Conservation (phyloP, 2,113 vertebrate genomes). For the Plotosus lineatus region DNA sequence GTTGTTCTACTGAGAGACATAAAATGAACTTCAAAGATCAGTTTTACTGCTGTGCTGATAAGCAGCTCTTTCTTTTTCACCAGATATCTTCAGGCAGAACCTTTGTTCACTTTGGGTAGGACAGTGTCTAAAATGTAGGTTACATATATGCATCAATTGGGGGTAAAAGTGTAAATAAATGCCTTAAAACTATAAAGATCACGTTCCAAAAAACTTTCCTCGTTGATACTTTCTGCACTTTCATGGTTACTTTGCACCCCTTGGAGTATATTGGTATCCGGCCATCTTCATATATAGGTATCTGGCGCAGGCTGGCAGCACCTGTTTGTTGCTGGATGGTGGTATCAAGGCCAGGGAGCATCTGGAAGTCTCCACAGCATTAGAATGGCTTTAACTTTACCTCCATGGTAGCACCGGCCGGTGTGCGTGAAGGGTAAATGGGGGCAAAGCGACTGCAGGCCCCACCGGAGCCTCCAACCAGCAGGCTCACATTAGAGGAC, state of each 20-base stretch:
- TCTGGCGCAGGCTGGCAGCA: conserved; percentile 47
- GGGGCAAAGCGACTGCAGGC: conserved; percentile 55
- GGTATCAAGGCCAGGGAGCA: conserved; percentile 51
- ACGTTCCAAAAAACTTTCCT: neutral
- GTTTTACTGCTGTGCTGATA: conserved; percentile 41
- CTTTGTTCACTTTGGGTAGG: conserved; percentile 1
- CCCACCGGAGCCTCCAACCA: conserved; percentile 73
- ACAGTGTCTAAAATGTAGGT: neutral
- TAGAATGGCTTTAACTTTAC: conserved; percentile 51
- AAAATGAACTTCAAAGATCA: conserved; percentile 50
- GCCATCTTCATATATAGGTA: conserved; percentile 14
- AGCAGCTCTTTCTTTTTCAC: conserved; percentile 36
- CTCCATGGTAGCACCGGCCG: conserved; percentile 42
- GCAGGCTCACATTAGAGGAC: conserved; percentile 83
- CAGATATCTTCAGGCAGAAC: conserved; percentile 24
- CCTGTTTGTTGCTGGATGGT: conserved; percentile 52
- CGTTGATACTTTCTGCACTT: neutral
- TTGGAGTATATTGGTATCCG: conserved; percentile 15
- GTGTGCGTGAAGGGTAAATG: conserved; percentile 48
- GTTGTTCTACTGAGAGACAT: conserved; percentile 51
- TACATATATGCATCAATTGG: no score
- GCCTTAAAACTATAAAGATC: neutral
- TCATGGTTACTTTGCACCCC: conserved; percentile 14
- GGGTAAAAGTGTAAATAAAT: neutral
- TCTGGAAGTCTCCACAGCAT: conserved; percentile 54